A percentile compares a stretch with the other conserved stretches of the same genome.
These are phyloP conservation scores for Habroteleia sp. DNA, from an alignment of 2,888 invertebrate species.

Conservation along the genomic window DNA sequence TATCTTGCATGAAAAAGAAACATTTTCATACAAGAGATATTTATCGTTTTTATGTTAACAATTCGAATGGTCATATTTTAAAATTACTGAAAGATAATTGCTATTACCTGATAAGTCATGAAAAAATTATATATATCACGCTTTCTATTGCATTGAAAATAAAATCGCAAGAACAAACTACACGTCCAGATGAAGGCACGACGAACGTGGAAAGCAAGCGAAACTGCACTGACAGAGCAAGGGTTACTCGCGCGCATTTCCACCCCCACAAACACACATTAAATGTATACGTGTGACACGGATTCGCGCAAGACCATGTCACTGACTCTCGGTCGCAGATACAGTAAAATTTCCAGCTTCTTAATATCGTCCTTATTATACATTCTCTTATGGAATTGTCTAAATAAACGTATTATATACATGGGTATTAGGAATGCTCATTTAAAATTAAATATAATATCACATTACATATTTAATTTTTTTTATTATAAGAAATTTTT, in stretches of 20 bases:
- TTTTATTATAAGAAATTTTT: no score
- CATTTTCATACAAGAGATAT: no score
- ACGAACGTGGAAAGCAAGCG: constrained; percentile 43
- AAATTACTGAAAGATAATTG: neutral
- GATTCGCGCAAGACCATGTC: constrained; percentile 62
- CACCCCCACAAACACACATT: constrained; percentile 54
- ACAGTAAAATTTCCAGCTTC: constrained; percentile 34
- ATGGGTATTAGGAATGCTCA: no score
- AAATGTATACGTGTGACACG: constrained; percentile 59
- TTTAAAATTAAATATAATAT: no score
- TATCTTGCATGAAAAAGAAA: no score
- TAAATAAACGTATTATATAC: no score
- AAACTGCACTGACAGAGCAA: constrained; percentile 57
- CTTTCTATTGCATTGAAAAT: constrained; percentile 30
- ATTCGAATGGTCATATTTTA: no score
- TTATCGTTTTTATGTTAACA: no score
- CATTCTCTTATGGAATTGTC: constrained; percentile 9
- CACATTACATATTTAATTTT: no score
- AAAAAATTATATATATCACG: constrained; percentile 13
- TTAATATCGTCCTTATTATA: constrained; percentile 18
- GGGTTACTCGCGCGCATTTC: constrained; percentile 63
- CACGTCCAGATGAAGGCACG: constrained; percentile 25
- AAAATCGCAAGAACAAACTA: constrained; percentile 11
- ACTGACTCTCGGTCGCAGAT: constrained; percentile 42
- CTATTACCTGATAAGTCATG: constrained; percentile 30